Conservation (phyloP, 2,888 invertebrate species). For the Pantelozetes paolii region DNA sequence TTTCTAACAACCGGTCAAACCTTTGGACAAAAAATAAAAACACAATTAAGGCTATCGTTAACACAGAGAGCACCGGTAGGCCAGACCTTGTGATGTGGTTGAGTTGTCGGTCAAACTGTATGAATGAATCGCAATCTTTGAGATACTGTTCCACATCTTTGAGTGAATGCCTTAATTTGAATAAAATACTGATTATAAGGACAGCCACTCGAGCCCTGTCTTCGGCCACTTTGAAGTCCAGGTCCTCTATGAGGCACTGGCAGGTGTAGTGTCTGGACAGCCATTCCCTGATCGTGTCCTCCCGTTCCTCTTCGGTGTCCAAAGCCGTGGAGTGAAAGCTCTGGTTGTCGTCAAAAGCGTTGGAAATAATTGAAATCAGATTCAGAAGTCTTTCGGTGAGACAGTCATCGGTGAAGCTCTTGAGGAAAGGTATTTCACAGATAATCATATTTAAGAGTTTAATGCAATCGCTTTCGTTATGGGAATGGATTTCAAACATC, state of each 20-base stretch:
- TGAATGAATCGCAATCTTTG: conserved; percentile 11
- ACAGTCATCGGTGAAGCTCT: conserved; percentile 8
- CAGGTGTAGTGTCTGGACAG: conserved; percentile 15
- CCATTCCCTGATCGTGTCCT: not conserved
- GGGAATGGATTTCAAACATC: conserved; percentile 9
- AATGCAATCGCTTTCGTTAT: conserved; percentile 25
- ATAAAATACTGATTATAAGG: conserved; percentile 13
- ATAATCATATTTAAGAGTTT: conserved; percentile 33
- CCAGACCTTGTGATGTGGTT: conserved; percentile 25
- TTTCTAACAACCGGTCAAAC: conserved; percentile 16
- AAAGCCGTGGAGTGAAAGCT: not conserved
- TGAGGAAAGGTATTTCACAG: conserved; percentile 30
- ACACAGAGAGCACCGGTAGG: not conserved
- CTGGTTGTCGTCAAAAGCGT: not conserved
- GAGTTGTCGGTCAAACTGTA: conserved; percentile 11
- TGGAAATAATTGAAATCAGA: conserved; percentile 4
- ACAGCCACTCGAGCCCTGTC: conserved; percentile 10
- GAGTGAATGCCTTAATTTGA: conserved; percentile 27
- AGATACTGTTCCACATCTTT: conserved; percentile 31
- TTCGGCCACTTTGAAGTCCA: conserved; percentile 2
- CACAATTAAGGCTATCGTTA: not conserved
- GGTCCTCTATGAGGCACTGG: conserved; percentile 20
- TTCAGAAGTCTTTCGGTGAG: conserved; percentile 6
- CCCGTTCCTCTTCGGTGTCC: not conserved
- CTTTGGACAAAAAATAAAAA: not conserved